Percentiles rank a stretch among this genome's conserved stretches.
phyloP scores from a whole-genome alignment of 2,888 invertebrate species.

The Lysandra coridon region DNA sequence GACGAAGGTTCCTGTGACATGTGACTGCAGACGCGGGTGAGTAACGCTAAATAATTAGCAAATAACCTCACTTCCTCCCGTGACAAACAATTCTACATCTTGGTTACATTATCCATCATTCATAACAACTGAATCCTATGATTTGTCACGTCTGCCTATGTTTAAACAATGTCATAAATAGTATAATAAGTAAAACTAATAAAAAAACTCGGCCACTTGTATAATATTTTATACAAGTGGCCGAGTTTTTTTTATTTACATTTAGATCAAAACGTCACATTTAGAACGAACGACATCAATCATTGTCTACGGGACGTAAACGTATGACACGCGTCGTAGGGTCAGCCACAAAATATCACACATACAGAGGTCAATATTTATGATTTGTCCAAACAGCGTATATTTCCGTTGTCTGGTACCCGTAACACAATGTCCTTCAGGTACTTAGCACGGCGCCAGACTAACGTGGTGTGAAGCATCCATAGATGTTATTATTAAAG shows the following conservation, averaged over 20 bases:
- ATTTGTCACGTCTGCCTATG: not conserved
- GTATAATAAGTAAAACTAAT: no score
- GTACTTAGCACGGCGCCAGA: no score
- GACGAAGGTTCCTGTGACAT: not conserved
- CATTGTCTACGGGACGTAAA: not conserved
- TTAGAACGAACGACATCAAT: not conserved
- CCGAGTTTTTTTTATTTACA: not conserved
- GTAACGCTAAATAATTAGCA: not conserved
- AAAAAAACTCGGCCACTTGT: no score
- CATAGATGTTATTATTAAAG: no score
- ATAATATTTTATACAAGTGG: no score
- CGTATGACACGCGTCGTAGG: constrained; percentile 1
- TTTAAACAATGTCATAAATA: not conserved
- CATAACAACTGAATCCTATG: not conserved
- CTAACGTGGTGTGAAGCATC: no score
- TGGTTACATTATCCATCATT: not conserved
- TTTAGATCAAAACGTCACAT: not conserved
- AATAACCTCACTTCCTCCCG: not conserved
- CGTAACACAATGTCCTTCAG: no score
- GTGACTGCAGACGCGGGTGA: not conserved
- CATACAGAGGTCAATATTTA: constrained; percentile 22
- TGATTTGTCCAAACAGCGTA: constrained; percentile 15
- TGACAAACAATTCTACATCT: not conserved
- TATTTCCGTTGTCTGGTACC: no score
- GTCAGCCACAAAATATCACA: constrained; percentile 29